Percentiles rank a stretch among this genome's conserved stretches.
These are phyloP conservation scores for Antheraea yamamai DNA, from an alignment of 2,888 invertebrate genomes.

Conservation along the genomic window DNA sequence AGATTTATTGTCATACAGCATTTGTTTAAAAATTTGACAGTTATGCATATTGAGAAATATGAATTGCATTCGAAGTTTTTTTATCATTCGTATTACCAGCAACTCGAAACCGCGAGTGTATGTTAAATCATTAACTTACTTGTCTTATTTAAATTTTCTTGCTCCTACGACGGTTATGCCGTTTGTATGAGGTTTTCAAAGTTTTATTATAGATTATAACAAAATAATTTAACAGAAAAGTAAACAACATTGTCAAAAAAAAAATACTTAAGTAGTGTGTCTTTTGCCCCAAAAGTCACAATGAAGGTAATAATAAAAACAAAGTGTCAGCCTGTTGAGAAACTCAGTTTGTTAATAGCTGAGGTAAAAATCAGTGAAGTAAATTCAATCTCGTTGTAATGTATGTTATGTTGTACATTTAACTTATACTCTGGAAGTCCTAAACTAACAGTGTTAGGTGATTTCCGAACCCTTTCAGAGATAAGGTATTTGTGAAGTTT, in stretches of 20 bases:
- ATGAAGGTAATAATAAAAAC: not conserved
- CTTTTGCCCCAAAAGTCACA: no score
- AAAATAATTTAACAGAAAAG: not conserved
- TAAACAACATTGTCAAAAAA: not conserved
- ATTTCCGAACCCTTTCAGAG: not conserved
- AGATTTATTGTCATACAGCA: no score
- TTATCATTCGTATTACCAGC: no score
- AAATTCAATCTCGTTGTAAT: not conserved
- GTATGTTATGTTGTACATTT: slow-evolving; percentile 12
- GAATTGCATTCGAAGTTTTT: no score
- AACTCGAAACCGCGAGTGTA: no score
- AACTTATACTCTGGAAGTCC: slow-evolving; percentile 9
- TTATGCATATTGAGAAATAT: no score
- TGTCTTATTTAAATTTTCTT: not conserved
- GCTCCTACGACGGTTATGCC: not conserved
- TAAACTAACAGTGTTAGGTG: slow-evolving; percentile 7
- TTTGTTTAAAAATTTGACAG: no score
- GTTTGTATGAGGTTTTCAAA: no score
- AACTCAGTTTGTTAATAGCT: not conserved
- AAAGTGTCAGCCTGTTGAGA: not conserved
- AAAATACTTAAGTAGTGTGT: not conserved
- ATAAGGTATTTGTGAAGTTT: not conserved
- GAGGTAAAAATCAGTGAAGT: not conserved
- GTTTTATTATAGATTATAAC: not conserved
- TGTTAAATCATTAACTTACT: no score